Conservation (phyloP, 1,140 invertebrate species). For the Reticulitermes speratus region DNA sequence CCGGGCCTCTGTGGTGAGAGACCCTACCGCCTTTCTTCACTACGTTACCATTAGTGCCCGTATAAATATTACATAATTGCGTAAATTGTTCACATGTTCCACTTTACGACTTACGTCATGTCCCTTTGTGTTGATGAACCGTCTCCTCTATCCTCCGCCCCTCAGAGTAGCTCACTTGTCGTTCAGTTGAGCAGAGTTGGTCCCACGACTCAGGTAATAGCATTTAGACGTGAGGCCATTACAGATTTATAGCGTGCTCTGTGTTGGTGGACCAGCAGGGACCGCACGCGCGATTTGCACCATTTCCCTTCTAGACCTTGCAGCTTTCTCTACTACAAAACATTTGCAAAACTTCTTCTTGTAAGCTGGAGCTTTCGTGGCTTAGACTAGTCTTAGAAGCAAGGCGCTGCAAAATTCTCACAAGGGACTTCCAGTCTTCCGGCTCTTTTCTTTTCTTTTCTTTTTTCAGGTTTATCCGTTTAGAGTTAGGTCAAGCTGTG, state of each 20-base stretch:
- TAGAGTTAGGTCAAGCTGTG: background rate
- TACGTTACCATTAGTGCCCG: too few species aligned
- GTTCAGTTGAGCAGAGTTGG: background rate
- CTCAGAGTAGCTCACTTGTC: background rate
- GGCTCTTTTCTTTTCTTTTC: background rate
- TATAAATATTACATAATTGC: too few species aligned
- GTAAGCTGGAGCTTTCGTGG: background rate
- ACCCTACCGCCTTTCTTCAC: too few species aligned
- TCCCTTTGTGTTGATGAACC: too few species aligned
- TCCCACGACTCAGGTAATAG: background rate
- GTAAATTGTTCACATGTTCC: too few species aligned
- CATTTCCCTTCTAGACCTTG: background rate
- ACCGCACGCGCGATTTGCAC: background rate
- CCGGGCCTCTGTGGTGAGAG: too few species aligned
- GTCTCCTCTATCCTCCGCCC: too few species aligned
- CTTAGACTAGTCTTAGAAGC: background rate
- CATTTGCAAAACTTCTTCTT: constrained; percentile 14
- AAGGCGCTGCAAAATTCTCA: background rate
- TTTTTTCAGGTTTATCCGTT: background rate
- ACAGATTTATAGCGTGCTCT: background rate
- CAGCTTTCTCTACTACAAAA: background rate
- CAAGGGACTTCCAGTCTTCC: background rate
- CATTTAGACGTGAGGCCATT: constrained; percentile 5
- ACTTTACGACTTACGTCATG: too few species aligned
- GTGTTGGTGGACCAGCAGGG: background rate